A percentile compares a stretch with the other conserved stretches of the same genome.
phyloP scores from a whole-genome alignment of 2,888 invertebrate species.

The Stenichneumon culpator region DNA sequence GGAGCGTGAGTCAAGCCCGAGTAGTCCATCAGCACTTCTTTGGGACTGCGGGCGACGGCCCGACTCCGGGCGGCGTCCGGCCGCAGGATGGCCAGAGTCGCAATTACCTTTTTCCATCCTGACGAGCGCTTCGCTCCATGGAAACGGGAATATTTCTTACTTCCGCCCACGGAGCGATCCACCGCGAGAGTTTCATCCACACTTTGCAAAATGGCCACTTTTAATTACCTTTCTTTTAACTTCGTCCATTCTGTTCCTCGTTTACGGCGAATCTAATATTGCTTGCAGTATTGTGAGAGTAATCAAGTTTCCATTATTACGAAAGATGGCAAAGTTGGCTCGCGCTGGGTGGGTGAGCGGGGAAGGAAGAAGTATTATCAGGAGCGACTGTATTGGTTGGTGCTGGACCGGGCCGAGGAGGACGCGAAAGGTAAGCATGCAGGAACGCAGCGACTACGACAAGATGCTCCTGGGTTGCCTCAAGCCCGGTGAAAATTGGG shows the following conservation, averaged over 20 bases:
- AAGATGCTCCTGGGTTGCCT: constrained; percentile 31
- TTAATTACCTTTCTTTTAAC: constrained; percentile 21
- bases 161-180: neutral
- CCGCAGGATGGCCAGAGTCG: constrained; percentile 3
- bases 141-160: neutral
- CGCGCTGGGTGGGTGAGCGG: neutral
- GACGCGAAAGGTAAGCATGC: neutral
- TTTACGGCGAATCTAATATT: constrained; percentile 8
- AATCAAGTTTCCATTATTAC: constrained; percentile 35
- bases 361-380: neutral
- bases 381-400: neutral
- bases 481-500: constrained; percentile 54
- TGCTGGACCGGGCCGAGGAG: neutral
- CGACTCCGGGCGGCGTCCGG: constrained; percentile 1
- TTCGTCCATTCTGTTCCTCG: neutral
- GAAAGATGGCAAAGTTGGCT: neutral
- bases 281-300: constrained; percentile 17
- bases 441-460: constrained; percentile 18
- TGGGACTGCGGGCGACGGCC: neutral
- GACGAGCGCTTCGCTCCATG: neutral
- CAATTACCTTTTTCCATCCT: constrained; percentile 18
- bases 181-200: neutral
- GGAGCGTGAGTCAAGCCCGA: neutral
- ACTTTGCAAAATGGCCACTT: neutral
- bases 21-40: neutral